Conservation (phyloP, 2,113 vertebrate species). For the Calcarius ornatus region DNA sequence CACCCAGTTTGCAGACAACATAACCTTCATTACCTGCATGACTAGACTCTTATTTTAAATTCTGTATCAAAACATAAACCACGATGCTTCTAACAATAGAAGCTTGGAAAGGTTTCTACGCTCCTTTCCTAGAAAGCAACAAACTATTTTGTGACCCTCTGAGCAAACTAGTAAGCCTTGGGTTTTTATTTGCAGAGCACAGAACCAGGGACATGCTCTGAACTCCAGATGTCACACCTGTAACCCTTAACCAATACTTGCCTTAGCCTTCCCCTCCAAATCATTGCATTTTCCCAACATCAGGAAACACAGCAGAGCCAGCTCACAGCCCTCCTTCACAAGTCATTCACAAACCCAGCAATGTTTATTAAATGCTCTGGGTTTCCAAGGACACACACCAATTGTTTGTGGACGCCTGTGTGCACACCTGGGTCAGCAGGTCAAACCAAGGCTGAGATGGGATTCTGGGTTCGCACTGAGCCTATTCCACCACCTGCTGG, state of each 20-base stretch:
- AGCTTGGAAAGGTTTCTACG: neutral
- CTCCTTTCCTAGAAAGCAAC: neutral
- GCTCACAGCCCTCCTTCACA: neutral
- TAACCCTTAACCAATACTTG: neutral
- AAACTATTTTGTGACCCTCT: neutral
- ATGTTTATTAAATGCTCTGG: neutral
- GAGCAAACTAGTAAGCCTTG: neutral
- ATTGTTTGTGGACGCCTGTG: rapidly evolving
- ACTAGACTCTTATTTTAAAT: neutral
- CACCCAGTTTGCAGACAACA: neutral
- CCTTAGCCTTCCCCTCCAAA: neutral
- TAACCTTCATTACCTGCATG: rapidly evolving
- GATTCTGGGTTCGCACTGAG: neutral
- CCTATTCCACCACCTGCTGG: neutral
- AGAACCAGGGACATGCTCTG: neutral
- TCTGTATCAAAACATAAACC: neutral
- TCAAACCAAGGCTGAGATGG: rapidly evolving
- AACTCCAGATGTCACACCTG: neutral
- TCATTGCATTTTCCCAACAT: neutral
- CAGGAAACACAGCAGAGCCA: neutral
- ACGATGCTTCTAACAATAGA: neutral
- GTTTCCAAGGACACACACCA: rapidly evolving
- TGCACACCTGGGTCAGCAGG: rapidly evolving
- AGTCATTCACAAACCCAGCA: rapidly evolving
- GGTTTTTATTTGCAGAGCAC: neutral